A percentile compares a stretch with the other conserved stretches of the same genome.
Conservation (phyloP, 2,888 invertebrate species). For the Drosophila incognita region DNA sequence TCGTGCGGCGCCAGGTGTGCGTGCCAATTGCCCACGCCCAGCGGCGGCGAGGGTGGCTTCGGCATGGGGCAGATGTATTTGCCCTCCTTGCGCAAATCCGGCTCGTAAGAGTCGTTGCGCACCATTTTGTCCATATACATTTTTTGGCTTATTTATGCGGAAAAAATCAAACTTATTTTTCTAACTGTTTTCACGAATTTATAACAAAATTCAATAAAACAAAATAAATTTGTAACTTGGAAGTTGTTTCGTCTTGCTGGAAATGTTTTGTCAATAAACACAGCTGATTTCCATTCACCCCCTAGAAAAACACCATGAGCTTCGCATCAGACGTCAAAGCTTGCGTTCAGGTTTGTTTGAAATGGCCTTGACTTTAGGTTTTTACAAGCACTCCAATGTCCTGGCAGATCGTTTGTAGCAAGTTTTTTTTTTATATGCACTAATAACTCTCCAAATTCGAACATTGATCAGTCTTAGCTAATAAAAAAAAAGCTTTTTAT, state of each 20-base stretch:
- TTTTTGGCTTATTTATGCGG: background rate
- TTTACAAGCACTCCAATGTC: background rate
- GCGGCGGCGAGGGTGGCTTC: conserved; percentile 67
- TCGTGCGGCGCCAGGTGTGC: conserved; percentile 83
- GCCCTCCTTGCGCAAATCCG: conserved; percentile 86
- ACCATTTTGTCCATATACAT: conserved; percentile 58
- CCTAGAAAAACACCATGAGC: background rate
- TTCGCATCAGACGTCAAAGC: background rate
- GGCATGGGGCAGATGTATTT: conserved; percentile 84
- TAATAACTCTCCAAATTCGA: background rate
- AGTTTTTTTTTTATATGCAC: background rate
- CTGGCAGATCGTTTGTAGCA: background rate
- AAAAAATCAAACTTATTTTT: background rate
- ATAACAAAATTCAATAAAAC: conserved; percentile 12
- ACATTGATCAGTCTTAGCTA: background rate
- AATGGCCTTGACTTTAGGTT: background rate
- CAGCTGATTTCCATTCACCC: conserved; percentile 1
- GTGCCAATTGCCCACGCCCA: conserved; percentile 82
- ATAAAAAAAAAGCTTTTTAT: background rate
- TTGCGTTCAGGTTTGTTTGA: background rate
- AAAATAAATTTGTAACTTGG: conserved; percentile 4
- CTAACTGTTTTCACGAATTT: background rate
- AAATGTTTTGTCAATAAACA: conserved; percentile 56
- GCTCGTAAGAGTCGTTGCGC: conserved; percentile 82
- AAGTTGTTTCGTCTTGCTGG: conserved; percentile 34